Evolutionary conservation across 1,140 invertebrate genomes (phyloP).

Genomic region (Andrena cerasifolii): DNA sequence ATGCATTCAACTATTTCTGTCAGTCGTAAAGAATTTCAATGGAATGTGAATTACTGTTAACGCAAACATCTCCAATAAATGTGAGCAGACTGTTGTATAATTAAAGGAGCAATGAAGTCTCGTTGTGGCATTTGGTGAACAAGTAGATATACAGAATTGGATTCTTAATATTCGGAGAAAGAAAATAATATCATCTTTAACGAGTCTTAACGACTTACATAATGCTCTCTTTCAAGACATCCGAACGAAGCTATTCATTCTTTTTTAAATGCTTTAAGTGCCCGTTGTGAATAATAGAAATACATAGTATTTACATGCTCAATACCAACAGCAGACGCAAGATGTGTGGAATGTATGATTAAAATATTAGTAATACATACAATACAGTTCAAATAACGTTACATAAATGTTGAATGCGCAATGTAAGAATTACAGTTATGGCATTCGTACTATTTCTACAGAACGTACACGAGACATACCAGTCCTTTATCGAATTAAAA

Average conservation of each 20-base stretch:
- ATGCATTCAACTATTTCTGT: constrained; percentile 5
- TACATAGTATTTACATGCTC: constrained; percentile 26
- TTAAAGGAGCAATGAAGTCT: constrained; percentile 32
- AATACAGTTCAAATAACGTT: constrained; percentile 28
- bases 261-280: constrained; percentile 10
- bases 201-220: constrained; percentile 10
- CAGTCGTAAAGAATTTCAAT: constrained; percentile 31
- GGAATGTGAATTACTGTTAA: constrained; percentile 46
- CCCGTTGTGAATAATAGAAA: constrained; percentile 29
- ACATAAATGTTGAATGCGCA: constrained; percentile 5
- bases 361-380: constrained; percentile 47
- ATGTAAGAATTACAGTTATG: constrained; percentile 24
- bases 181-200: constrained; percentile 14
- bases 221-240: constrained; percentile 7
- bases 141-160: constrained; percentile 18
- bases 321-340: constrained; percentile 29
- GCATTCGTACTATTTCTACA: constrained; percentile 27
- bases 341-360: constrained; percentile 53
- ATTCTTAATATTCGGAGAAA: constrained; percentile 22
- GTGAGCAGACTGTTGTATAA: constrained; percentile 15
- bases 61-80: constrained; percentile 29
- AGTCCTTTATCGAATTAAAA: constrained; percentile 55
- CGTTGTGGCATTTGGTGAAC: constrained; percentile 2
- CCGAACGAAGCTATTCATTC: constrained; percentile 23
- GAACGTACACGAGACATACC: constrained; percentile 38